Evolutionary conservation across 2,888 invertebrate species (phyloP).

Genomic region (Scaptomyza flava): DNA sequence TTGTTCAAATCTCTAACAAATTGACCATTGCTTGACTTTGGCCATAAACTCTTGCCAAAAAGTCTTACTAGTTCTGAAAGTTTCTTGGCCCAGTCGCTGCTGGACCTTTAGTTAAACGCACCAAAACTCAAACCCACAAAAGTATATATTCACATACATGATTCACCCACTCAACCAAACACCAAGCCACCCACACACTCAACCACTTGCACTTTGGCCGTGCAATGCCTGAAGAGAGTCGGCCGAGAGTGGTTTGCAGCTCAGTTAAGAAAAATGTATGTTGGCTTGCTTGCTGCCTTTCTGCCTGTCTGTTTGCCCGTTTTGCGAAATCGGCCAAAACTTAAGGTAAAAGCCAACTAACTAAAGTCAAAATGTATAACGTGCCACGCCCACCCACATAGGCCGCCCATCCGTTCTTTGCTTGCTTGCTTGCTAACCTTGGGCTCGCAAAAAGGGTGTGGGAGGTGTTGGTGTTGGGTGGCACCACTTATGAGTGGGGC

Average conservation of each 20-base stretch:
- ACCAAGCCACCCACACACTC: not conserved
- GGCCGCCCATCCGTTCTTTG: constrained; percentile 13
- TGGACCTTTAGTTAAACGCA: constrained; percentile 49
- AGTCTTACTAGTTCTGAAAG: constrained; percentile 30
- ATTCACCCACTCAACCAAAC: not conserved
- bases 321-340: constrained; percentile 58
- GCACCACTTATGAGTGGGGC: constrained; percentile 51
- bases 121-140: constrained; percentile 31
- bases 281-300: constrained; percentile 41
- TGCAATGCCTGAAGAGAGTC: constrained; percentile 40
- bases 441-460: not conserved
- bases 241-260: constrained; percentile 48
- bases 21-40: constrained; percentile 70
- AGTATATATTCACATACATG: constrained; percentile 59
- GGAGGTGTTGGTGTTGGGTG: not conserved
- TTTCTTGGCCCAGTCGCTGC: constrained; percentile 38
- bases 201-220: constrained; percentile 22
- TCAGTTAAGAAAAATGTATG: constrained; percentile 61
- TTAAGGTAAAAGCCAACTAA: constrained; percentile 72
- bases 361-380: constrained; percentile 62
- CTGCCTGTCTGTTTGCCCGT: constrained; percentile 39
- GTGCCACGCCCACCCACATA: constrained; percentile 40
- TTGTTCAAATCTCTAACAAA: constrained; percentile 70
- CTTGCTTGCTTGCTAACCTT: constrained; percentile 24
- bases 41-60: constrained; percentile 40